Conservation (phyloP, 1,140 invertebrate species). For the Coboldia fuscipes region DNA sequence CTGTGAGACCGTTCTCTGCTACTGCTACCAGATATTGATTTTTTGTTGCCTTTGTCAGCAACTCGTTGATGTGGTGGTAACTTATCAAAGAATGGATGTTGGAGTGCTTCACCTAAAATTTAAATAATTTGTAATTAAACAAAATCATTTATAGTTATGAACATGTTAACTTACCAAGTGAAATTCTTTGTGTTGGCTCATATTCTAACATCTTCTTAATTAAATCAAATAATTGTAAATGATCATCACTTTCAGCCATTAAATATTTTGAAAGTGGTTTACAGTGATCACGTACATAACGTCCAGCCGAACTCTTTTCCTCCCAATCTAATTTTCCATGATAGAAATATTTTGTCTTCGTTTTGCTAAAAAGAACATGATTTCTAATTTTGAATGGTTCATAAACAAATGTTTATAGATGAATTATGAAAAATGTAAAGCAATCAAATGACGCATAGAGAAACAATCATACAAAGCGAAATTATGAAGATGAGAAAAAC, state of each 20-base stretch:
- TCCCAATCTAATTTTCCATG: slow-evolving; percentile 89
- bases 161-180: slow-evolving; percentile 29
- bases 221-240: slow-evolving; percentile 82
- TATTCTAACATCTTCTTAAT: slow-evolving; percentile 93
- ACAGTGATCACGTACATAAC: slow-evolving; percentile 95
- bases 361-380: slow-evolving; percentile 40
- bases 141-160: neutral
- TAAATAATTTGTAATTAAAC: neutral
- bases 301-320: slow-evolving; percentile 80
- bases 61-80: slow-evolving; percentile 51
- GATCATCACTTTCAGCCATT: slow-evolving; percentile 69
- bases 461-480: too few species aligned
- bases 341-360: slow-evolving; percentile 93
- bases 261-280: slow-evolving; percentile 92
- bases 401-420: neutral
- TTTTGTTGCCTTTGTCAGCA: slow-evolving; percentile 21
- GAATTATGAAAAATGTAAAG: too few species aligned
- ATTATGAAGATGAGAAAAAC: too few species aligned
- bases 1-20: slow-evolving; percentile 21
- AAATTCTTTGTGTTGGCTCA: slow-evolving; percentile 76
- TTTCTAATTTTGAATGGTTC: neutral
- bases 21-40: slow-evolving; percentile 16
- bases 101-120: slow-evolving; percentile 45
- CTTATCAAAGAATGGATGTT: slow-evolving; percentile 84
- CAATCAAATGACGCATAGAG: too few species aligned